Evolutionary conservation across 2,797 vertebrate species (phyloP).

Genomic region (Rachycentron canadum): DNA sequence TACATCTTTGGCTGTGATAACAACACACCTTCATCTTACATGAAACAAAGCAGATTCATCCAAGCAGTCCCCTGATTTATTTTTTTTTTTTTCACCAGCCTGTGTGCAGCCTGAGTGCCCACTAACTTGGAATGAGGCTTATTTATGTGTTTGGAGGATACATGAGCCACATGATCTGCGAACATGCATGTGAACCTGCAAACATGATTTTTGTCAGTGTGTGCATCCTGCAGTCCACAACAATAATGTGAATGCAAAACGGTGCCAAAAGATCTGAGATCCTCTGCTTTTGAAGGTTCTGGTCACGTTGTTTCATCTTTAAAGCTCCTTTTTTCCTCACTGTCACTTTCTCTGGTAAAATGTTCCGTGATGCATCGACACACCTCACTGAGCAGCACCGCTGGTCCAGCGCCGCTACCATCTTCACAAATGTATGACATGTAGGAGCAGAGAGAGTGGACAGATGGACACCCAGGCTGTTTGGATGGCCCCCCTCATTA

Average conservation of each 20-base stretch:
- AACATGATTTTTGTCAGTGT: background rate
- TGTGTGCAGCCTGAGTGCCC: background rate
- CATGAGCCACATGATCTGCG: background rate
- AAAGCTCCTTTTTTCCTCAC: constrained; percentile 3
- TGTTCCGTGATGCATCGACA: constrained; percentile 18
- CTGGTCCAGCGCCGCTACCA: background rate
- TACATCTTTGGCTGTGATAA: constrained; percentile 3
- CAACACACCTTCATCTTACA: too few relatives aligned
- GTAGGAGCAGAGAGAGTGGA: constrained; percentile 49
- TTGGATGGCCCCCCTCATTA: constrained; percentile 69
- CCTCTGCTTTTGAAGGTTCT: background rate
- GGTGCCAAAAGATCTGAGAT: background rate
- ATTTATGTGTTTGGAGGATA: background rate
- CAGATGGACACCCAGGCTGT: constrained; percentile 76
- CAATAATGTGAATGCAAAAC: background rate
- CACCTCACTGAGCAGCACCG: constrained; percentile 27
- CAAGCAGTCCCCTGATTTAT: background rate
- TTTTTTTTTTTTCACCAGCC: background rate
- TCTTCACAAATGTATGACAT: constrained; percentile 49
- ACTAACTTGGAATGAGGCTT: background rate
- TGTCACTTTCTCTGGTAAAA: constrained; percentile 7
- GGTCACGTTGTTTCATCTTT: background rate
- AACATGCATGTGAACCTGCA: background rate
- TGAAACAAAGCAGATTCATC: background rate
- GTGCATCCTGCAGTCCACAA: background rate